phyloP scores from a whole-genome alignment of 2,797 vertebrate genomes.

The Phrynocephalus forsythii region DNA sequence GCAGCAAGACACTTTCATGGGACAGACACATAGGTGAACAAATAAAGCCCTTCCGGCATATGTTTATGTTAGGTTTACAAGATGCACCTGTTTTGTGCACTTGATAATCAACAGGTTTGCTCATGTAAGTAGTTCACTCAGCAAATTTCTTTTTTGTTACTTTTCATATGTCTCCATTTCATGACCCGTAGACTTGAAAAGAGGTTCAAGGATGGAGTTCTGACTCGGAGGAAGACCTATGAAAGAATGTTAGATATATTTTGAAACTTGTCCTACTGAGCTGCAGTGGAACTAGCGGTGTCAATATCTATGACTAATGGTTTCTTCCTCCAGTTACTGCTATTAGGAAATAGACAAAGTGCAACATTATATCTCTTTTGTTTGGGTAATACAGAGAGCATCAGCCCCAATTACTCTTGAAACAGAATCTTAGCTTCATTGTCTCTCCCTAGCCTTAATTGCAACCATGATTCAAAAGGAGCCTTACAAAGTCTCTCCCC shows the following conservation, averaged over 20 bases:
- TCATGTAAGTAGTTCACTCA: background rate
- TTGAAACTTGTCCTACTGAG: background rate
- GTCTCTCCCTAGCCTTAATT: no score
- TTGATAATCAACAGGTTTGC: background rate
- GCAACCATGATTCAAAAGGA: no score
- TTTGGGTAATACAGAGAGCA: background rate
- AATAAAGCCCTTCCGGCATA: background rate
- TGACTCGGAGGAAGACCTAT: background rate
- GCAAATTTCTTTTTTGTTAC: background rate
- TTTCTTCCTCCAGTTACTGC: background rate
- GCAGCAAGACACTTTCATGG: background rate
- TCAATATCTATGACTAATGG: background rate
- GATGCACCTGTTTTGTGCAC: background rate
- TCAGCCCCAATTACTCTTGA: no score
- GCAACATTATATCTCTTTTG: background rate
- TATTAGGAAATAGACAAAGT: background rate
- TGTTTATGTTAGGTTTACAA: background rate
- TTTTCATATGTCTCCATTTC: background rate
- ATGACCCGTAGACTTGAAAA: background rate
- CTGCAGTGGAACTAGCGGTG: background rate
- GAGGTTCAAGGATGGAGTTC: background rate
- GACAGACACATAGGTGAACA: background rate
- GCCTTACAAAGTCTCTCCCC: no score
- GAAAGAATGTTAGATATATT: background rate
- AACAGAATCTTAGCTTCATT: no score